Percentiles rank a stretch among this genome's conserved stretches.
phyloP scores from a whole-genome alignment of 2,113 vertebrate species.

The Micromys minutus region DNA sequence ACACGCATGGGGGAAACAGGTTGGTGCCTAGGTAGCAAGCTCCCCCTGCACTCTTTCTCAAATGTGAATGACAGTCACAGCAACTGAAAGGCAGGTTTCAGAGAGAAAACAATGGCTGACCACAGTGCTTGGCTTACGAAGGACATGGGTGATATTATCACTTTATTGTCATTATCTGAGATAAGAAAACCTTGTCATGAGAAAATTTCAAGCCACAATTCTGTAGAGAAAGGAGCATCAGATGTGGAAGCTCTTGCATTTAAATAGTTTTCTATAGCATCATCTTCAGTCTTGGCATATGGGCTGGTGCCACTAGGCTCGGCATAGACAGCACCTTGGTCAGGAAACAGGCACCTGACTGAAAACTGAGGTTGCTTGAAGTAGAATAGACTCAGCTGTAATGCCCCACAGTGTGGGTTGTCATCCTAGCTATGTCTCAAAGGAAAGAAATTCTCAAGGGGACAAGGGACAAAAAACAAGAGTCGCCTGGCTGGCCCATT shows the following conservation, averaged over 20 bases:
- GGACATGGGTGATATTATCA: background rate
- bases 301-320: background rate
- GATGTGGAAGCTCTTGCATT: background rate
- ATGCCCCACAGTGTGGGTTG: no score
- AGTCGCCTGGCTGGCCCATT: constrained; percentile 22
- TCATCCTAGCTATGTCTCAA: background rate
- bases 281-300: background rate
- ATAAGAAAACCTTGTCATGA: background rate
- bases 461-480: constrained; percentile 29
- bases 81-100: background rate
- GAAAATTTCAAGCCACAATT: background rate
- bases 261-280: background rate
- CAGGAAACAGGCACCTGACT: background rate
- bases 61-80: background rate
- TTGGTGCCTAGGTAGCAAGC: no score
- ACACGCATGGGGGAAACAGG: background rate
- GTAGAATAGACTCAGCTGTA: background rate
- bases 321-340: background rate
- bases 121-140: background rate
- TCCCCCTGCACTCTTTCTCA: background rate
- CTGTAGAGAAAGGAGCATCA: background rate
- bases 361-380: background rate
- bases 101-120: background rate
- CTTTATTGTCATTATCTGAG: background rate
- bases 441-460: background rate